Base-by-base conservation (phyloP, 2,113 vertebrate species). In the Gracilinanus agilis region DNA sequence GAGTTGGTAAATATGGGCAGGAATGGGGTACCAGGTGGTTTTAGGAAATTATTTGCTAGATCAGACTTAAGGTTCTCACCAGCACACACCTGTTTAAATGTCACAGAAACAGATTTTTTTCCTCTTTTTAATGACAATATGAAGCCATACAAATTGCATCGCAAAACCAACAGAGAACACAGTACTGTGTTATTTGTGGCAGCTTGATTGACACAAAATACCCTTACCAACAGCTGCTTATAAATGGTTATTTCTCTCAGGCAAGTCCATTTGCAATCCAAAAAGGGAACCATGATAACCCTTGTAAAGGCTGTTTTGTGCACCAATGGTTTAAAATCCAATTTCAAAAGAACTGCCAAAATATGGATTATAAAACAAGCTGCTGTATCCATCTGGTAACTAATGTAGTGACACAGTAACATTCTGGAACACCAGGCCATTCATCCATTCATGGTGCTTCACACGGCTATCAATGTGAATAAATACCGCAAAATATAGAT, bases 141-240 rank as follows among this genome's bases (percentile, higher is more conserved):
- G 93, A 96, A 96, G 55, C 94, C 92, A 95, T 34, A 83, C 75
- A 94, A 92, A 92, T 90, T 56, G 94, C 95, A 96, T 94, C 88
- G 89, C 91, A 91, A 95, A 96, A 92, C 23, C 53, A 55, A 11
- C 34, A 88, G 83, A 92, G 89, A 89, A 91, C 27, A 90, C 91
- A 11, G 54, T 21, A 83, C 54, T 53, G 54, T 88, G 54, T 67
- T 44, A 34, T 58, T 67, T 92, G 88, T 54, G 75, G 53, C 53
- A 40, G n/a, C 53, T 61, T 67, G 44, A 19, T 53, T 96, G 94
- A 93, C 92, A 40, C 3, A 88, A 94, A 58, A 91, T 91, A 93
- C 88, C 91, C 91, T 27, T 23, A 9, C 34, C 9, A 89, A 55
- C 9, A 49, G 61, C 96, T 96, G 90, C 54, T 92, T 94, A 89